Evolutionary conservation across 2,113 vertebrate genomes (phyloP), one percentile per base, ranked within the genome.

Genomic region (Notothenia rossii): DNA sequence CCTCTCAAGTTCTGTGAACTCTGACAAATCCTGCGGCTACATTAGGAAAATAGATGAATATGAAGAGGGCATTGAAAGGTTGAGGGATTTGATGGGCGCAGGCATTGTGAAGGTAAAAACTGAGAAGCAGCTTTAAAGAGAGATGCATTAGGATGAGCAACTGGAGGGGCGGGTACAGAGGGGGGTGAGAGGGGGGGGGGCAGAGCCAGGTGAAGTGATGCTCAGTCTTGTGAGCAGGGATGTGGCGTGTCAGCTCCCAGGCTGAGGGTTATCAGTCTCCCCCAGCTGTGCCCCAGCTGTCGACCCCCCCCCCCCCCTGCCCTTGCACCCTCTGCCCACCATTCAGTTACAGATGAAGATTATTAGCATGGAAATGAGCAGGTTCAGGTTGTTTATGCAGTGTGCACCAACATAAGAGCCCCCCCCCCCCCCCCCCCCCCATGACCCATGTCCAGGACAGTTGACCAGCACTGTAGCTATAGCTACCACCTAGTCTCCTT

Each of bases 291-390:
- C n/a, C n/a, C n/a, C n/a, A n/a, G n/a, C n/a, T n/a, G n/a, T n/a
- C n/a, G n/a, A n/a, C n/a, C n/a, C n/a, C n/a, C n/a, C n/a, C n/a
- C n/a, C n/a, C n/a, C n/a, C n/a, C n/a, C n/a, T n/a, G n/a, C n/a
- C n/a, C n/a, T n/a, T 86, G 71, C 80, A 83, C 83, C 77, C 77
- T 75, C 87, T 87, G 81, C 88, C 86, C 88, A 64, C 66, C 66
- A 75, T 79, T 79, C 76, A 53, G 68, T 73, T 71, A 49, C 64
- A 20, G 73, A 46, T 78, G 74, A 69, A 72, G 83, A 91, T 88
- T 80, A 85, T 87, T 86, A 74, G 50, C 72, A 87, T 88, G 77
- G 54, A 88, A 91, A 91, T 88, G 58, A 89, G 79, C 55, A 66
- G 50, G 55, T 88, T 86, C 17, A 29, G 59, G 68, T 91, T 86